Evolutionary conservation across 1,140 invertebrate species (phyloP).

Genomic region (Bilobella aurantiaca): DNA sequence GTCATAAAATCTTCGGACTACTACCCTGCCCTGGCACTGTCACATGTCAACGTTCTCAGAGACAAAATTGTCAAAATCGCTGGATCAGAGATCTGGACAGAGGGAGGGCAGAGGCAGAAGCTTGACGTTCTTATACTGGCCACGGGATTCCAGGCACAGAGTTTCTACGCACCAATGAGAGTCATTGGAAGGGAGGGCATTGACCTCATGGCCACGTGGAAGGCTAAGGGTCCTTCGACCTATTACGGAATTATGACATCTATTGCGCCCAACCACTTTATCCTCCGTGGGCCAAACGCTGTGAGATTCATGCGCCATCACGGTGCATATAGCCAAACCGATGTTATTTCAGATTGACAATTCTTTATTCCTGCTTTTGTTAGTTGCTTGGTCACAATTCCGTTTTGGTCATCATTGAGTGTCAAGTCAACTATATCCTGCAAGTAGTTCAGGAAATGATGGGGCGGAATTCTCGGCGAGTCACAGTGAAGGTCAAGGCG

Average conservation of each 20-base stretch:
- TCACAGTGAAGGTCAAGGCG: conserved; percentile 3
- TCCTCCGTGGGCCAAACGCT: too few species aligned
- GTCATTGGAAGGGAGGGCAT: not conserved
- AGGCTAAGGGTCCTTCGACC: not conserved
- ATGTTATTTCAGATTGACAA: too few species aligned
- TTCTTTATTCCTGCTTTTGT: too few species aligned
- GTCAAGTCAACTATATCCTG: conserved; percentile 15
- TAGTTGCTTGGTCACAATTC: conserved; percentile 23
- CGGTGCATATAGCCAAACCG: too few species aligned
- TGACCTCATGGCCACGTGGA: not conserved
- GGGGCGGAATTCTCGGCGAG: not conserved
- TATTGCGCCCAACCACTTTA: not conserved
- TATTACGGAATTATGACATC: not conserved
- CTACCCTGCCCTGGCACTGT: not conserved
- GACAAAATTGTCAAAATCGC: not conserved
- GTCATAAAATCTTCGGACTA: not conserved
- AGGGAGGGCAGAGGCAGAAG: not conserved
- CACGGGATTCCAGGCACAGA: not conserved
- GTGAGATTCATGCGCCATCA: too few species aligned
- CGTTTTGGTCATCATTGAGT: conserved; percentile 21
- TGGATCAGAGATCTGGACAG: not conserved
- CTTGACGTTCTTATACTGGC: not conserved
- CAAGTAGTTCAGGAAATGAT: conserved; percentile 15
- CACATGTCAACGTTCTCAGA: not conserved
- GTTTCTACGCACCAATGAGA: conserved; percentile 5